Evolutionary conservation across 2,888 invertebrate species (phyloP), one percentile per base, ranked within the genome.

Genomic region (Erynnis tages): DNA sequence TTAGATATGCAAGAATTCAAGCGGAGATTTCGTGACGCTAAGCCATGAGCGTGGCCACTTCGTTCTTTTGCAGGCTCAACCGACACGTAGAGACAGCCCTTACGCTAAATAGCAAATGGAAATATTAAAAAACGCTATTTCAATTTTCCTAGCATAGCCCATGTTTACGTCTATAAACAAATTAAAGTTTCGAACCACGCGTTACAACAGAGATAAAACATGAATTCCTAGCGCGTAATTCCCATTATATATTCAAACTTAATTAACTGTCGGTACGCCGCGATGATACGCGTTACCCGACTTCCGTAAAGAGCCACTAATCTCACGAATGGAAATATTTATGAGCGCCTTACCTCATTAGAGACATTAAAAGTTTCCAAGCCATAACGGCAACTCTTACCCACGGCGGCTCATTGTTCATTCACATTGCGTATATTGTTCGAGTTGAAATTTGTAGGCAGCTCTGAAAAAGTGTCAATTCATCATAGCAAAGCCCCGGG

Each of bases 381-480:
- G 76, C 76, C 75, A 80, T 83, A 82, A 82, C 69, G 73, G 75
- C 72, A 79, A 76, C 75, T 79, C 79, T 75, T 72, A 73, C 79
- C 73, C 55, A 54, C 56, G 53, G 41, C 35, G 47, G 72, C 77
- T 84, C 81, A 86, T 86, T 87, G 83, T 81, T 85, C 80, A 89
- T 89, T 88, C 88, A 73, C 74, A 71, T 74, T 78, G 80, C 88
- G 89, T 87, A 83, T 85, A 83, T 81, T 82, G 81, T 63, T 67
- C 57, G 78, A 82, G 79, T 82, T 82, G 75, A 85, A 88, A 88
- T 87, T 88, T 86, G 88, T 84, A 81, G 81, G 82, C 77, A 71
- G 72, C 75, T 71, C 82, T 87, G 84, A 87, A 88, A 88, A 87
- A 88, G 87, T 86, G 86, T 82, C 87, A 87, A 88, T 89, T 88